A percentile compares a stretch with the other conserved stretches of the same genome.
Evolutionary conservation across 1,140 invertebrate species (phyloP).

Genomic region (Sarcophaga peregrina): DNA sequence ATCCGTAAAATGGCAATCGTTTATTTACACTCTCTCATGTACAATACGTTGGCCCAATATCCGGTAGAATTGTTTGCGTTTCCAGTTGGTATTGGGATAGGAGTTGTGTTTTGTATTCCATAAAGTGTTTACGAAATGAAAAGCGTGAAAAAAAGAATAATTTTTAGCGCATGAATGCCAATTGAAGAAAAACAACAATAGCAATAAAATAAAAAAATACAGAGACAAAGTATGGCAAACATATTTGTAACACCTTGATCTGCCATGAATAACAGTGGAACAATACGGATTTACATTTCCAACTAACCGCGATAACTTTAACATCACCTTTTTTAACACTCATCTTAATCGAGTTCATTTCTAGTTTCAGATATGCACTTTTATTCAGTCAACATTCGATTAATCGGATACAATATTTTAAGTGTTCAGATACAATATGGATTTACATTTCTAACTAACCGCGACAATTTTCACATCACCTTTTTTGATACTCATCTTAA

Average conservation of each 20-base stretch:
- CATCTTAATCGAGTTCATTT: no score
- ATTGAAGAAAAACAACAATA: slow-evolving; percentile 23
- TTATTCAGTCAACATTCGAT: no score
- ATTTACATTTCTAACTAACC: no score
- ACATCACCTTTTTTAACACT: no score
- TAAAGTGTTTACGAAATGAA: slow-evolving; percentile 42
- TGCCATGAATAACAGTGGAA: background rate
- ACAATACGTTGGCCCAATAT: slow-evolving; percentile 11
- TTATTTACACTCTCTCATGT: background rate
- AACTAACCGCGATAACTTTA: no score
- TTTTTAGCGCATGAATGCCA: slow-evolving; percentile 42
- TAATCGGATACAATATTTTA: no score
- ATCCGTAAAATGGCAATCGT: background rate
- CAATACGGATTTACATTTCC: background rate
- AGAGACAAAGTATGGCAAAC: background rate
- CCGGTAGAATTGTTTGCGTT: background rate
- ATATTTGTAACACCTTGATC: background rate
- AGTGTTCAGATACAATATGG: no score
- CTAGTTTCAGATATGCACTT: no score
- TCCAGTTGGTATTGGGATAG: background rate
- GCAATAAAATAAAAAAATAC: slow-evolving; percentile 7
- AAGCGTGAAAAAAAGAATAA: slow-evolving; percentile 34
- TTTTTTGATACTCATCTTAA: no score
- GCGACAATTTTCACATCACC: no score
- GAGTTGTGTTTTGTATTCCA: slow-evolving; percentile 23